Evolutionary conservation across 2,797 vertebrate species (phyloP).

Genomic region (Avahi laniger): DNA sequence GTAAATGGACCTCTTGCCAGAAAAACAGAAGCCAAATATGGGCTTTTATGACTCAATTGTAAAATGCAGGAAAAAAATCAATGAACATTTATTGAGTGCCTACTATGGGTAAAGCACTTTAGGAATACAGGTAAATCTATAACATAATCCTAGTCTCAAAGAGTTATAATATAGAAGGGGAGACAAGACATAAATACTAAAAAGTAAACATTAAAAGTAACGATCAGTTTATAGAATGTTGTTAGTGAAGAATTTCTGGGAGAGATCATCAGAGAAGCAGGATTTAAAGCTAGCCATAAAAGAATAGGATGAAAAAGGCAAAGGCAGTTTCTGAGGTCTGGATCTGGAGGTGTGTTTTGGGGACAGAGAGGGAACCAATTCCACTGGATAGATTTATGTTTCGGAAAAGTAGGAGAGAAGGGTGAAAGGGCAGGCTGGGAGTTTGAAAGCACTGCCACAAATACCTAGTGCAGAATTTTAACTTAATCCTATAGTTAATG

Average conservation of each 20-base stretch:
- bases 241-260: not conserved
- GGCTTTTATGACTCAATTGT: not conserved
- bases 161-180: not conserved
- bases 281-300: not conserved
- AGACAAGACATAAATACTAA: not conserved
- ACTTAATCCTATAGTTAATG: not conserved
- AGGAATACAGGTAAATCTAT: not conserved
- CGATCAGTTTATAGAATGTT: not conserved
- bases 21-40: slow-evolving; percentile 26
- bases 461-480: not conserved
- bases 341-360: not conserved
- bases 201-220: not conserved
- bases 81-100: not conserved
- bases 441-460: not conserved
- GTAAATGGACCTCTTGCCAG: not conserved
- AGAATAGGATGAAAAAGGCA: not conserved
- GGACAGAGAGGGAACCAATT: not conserved
- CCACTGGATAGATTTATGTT: not conserved
- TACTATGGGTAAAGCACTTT: not conserved
- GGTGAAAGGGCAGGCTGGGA: not conserved
- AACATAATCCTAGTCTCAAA: not conserved
- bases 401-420: not conserved
- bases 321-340: not conserved
- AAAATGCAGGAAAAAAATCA: not conserved
- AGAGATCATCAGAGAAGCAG: not conserved